Evolutionary conservation across 1,140 invertebrate species (phyloP).

Genomic region (Diorhabda sublineata): DNA sequence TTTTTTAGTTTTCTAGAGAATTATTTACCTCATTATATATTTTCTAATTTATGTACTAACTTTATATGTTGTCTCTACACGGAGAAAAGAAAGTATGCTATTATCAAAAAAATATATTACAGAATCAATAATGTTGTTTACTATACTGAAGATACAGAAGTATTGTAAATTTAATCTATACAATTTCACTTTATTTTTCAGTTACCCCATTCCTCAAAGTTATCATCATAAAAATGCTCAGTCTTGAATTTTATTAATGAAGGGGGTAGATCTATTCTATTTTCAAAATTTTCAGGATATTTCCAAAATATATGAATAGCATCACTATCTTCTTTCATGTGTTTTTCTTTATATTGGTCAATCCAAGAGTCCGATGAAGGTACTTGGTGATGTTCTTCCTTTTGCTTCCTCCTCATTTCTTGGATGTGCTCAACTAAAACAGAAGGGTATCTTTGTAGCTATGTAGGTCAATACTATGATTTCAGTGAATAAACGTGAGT

Average conservation of each 20-base stretch:
- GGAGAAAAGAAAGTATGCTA: too few species aligned
- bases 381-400: slow-evolving; percentile 32
- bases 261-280: slow-evolving; percentile 54
- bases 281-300: slow-evolving; percentile 51
- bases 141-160: background rate
- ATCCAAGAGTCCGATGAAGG: slow-evolving; percentile 50
- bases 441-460: background rate
- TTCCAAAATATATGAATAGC: slow-evolving; percentile 49
- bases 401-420: slow-evolving; percentile 27
- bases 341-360: slow-evolving; percentile 45
- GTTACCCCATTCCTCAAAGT: slow-evolving; percentile 55
- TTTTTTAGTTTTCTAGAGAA: too few species aligned
- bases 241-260: slow-evolving; percentile 55
- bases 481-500: too few species aligned
- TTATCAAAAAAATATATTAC: too few species aligned
- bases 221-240: slow-evolving; percentile 50
- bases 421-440: slow-evolving; percentile 43
- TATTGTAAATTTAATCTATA: too few species aligned
- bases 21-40: too few species aligned
- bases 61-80: too few species aligned
- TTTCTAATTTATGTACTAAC: too few species aligned
- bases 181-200: slow-evolving; percentile 2
- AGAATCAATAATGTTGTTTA: too few species aligned
- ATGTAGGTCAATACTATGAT: too few species aligned
- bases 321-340: slow-evolving; percentile 46